phyloP scores from a whole-genome alignment of 2,113 vertebrate species.

The Thalassoma bifasciatum region DNA sequence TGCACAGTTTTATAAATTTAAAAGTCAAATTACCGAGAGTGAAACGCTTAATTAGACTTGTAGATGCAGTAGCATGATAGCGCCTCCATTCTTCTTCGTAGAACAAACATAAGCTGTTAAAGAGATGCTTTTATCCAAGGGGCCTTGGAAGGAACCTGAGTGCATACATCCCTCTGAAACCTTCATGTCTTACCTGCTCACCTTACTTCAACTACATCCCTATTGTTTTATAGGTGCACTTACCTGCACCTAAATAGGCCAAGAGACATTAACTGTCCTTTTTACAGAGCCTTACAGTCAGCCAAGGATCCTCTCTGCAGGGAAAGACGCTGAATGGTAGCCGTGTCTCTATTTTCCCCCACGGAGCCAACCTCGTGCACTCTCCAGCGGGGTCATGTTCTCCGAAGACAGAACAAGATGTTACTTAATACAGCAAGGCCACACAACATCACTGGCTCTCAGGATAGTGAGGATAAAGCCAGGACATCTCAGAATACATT shows the following conservation, averaged over 20 bases:
- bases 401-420: conserved; percentile 62
- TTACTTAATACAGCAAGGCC: conserved; percentile 49
- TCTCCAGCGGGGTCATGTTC: conserved; percentile 62
- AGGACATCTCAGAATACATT: conserved; percentile 12
- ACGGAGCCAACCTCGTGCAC: conserved; percentile 59
- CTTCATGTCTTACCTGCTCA: conserved; percentile 16
- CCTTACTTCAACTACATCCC: conserved; percentile 42
- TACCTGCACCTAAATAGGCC: conserved; percentile 53
- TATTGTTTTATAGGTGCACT: conserved; percentile 59
- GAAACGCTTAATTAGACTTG: conserved; percentile 70
- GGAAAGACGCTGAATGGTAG: conserved; percentile 49
- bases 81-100: conserved; percentile 37
- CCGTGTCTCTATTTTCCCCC: conserved; percentile 49
- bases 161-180: conserved; percentile 23
- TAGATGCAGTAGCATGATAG: conserved; percentile 66
- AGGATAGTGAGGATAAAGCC: conserved; percentile 19
- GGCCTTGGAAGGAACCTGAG: conserved; percentile 27
- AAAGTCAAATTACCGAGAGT: conserved; percentile 67
- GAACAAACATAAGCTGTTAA: conserved; percentile 38
- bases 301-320: conserved; percentile 34
- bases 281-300: conserved; percentile 36
- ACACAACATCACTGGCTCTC: conserved; percentile 28
- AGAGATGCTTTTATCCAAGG: conserved; percentile 34
- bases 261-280: conserved; percentile 49
- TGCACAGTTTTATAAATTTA: conserved; percentile 59